phyloP scores from a whole-genome alignment of 2,888 invertebrate genomes.

The Zeuzera pyrina region DNA sequence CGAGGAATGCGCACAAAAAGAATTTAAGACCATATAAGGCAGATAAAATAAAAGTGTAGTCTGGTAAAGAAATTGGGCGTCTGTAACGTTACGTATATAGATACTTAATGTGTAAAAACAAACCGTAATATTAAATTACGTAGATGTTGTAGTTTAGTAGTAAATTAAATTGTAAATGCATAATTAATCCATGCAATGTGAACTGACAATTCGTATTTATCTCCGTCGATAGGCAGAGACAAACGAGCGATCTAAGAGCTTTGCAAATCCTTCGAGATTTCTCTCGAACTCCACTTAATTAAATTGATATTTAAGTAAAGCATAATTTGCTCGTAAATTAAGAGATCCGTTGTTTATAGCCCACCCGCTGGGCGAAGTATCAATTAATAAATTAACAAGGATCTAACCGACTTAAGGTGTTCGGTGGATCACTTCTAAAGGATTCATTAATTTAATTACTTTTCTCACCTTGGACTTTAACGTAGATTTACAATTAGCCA shows the following conservation, averaged over 20 bases:
- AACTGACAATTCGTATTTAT: constrained; percentile 1
- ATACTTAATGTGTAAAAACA: too few relatives aligned
- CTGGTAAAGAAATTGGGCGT: too few relatives aligned
- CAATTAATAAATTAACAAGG: constrained; percentile 71
- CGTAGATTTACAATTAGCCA: too few relatives aligned
- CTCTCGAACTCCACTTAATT: constrained; percentile 64
- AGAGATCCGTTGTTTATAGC: constrained; percentile 70
- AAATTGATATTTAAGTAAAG: constrained; percentile 74
- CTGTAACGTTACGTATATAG: too few relatives aligned
- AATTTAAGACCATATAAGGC: too few relatives aligned
- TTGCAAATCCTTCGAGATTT: constrained; percentile 50
- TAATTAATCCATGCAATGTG: background rate
- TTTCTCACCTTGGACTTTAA: too few relatives aligned
- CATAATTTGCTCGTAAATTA: constrained; percentile 72
- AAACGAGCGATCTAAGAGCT: constrained; percentile 35
- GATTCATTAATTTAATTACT: constrained; percentile 64
- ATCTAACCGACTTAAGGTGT: constrained; percentile 58
- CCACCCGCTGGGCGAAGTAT: constrained; percentile 50
- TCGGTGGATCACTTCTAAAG: constrained; percentile 43
- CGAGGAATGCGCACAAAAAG: too few relatives aligned
- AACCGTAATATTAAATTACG: too few relatives aligned
- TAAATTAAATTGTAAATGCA: constrained; percentile 4
- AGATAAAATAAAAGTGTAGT: too few relatives aligned
- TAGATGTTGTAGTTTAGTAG: too few relatives aligned
- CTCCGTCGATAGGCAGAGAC: constrained; percentile 48